Evolutionary conservation across 2,797 vertebrate genomes (phyloP).

Genomic region (Cuniculus paca): DNA sequence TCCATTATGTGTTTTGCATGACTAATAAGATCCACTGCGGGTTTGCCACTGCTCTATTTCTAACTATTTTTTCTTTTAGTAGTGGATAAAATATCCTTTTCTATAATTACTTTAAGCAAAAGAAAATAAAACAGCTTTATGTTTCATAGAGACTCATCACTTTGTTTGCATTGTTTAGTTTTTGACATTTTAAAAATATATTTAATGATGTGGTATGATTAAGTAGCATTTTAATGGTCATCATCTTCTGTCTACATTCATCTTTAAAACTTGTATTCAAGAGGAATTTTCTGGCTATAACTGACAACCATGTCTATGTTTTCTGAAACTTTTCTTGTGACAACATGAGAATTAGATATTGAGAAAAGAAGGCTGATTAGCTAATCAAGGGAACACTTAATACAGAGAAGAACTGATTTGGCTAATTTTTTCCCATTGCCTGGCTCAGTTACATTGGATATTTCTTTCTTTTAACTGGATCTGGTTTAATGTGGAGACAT

Average conservation of each 20-base stretch:
- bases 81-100: conserved; percentile 66
- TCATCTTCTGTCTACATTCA: conserved; percentile 54
- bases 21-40: conserved; percentile 63
- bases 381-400: conserved; percentile 58
- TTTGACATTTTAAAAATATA: conserved; percentile 72
- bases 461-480: background rate
- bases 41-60: conserved; percentile 75
- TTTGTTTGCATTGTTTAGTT: conserved; percentile 75
- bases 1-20: conserved; percentile 42
- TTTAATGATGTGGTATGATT: conserved; percentile 70
- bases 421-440: background rate
- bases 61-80: conserved; percentile 63
- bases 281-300: conserved; percentile 64
- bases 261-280: conserved; percentile 75
- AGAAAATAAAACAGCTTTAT: conserved; percentile 55
- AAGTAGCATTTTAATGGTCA: conserved; percentile 65
- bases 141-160: conserved; percentile 66
- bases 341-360: conserved; percentile 33
- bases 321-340: conserved; percentile 66
- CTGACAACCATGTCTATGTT: conserved; percentile 45
- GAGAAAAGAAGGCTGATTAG: conserved; percentile 39
- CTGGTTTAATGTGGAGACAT: background rate
- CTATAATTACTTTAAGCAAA: conserved; percentile 10
- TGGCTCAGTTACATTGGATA: background rate
- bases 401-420: conserved; percentile 2